Base-by-base conservation (phyloP, 2,113 vertebrate genomes). In the Gambusia holbrooki region DNA sequence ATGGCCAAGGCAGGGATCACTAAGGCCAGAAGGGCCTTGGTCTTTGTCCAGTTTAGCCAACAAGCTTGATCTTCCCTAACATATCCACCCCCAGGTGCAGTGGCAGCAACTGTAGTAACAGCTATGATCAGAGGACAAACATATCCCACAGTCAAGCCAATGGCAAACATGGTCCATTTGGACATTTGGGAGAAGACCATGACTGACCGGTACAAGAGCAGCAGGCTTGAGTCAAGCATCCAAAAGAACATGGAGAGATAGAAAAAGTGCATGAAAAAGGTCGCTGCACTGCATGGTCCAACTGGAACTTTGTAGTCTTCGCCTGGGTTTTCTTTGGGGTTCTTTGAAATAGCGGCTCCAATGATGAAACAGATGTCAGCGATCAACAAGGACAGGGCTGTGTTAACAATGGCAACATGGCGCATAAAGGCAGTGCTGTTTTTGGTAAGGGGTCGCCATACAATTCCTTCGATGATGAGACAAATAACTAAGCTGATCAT, bases 161-260 rank as follows among this genome's bases (percentile, higher is more conserved):
- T 89, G 54, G 78, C 89, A 81, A 96, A 71, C 94, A 97, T 94
- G 3, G 5, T 25, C 15, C 90, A 77, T 62, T 93, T 96, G 28
- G 93, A 92, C 91, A 96, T 90, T 78, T 96, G 92, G 10, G 91
- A 94, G 77, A 97, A 96, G 69, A 96, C 80, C 1, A 96, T 84
- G n/a, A 96, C 37, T 4, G 94, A 94, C 12, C 94, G 91, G 76
- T 97, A 96, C 9, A 96, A 88, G 42, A 98, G 96, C 48, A 97
- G 91, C 29, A 97, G 92, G 0, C 95, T 96, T 30, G 96, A 92
- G 8, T 94, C 85, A 0, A 98, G 84, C 97, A 98, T 98, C 97
- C 97, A 98, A 84, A 97, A 98, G 88, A 98, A 98, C 27, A 97
- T 66, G 33, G 94, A 92, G 19, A 98, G 94, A 70, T 97, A 98